Conservation (phyloP, 1,140 invertebrate genomes). For the Philopotamus ludificatus region DNA sequence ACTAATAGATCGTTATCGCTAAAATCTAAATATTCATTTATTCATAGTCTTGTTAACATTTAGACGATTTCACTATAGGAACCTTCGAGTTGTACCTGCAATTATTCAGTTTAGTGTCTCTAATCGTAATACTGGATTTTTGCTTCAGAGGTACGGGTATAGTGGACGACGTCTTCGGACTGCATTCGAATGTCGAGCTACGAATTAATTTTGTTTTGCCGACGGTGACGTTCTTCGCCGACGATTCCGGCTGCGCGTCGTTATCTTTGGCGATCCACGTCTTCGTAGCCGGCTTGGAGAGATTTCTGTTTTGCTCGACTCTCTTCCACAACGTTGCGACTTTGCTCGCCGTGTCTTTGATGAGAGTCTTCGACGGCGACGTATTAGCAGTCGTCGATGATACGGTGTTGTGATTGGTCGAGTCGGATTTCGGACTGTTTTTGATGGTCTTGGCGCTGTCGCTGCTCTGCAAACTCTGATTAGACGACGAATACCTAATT, state of each 20-base stretch:
- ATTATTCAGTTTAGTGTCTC: slow-evolving; percentile 42
- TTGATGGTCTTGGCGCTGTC: slow-evolving; percentile 53
- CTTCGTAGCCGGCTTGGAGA: slow-evolving; percentile 60
- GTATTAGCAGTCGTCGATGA: slow-evolving; percentile 62
- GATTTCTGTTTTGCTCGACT: slow-evolving; percentile 71
- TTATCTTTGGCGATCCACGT: slow-evolving; percentile 60
- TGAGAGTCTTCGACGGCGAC: slow-evolving; percentile 50
- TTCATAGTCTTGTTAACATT: background rate
- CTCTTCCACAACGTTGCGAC: slow-evolving; percentile 88
- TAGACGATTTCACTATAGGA: slow-evolving; percentile 23
- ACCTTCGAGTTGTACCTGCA: slow-evolving; percentile 33
- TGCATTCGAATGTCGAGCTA: slow-evolving; percentile 71
- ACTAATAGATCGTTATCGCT: background rate
- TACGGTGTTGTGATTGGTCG: slow-evolving; percentile 58
- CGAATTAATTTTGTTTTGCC: slow-evolving; percentile 57
- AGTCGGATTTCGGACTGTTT: slow-evolving; percentile 45
- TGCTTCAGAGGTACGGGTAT: slow-evolving; percentile 47
- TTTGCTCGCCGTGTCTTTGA: slow-evolving; percentile 79
- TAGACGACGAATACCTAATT: slow-evolving; percentile 55
- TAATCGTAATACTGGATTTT: slow-evolving; percentile 53
- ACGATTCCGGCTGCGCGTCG: slow-evolving; percentile 38
- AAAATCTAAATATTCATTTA: background rate
- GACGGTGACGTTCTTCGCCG: slow-evolving; percentile 35
- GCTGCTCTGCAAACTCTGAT: slow-evolving; percentile 59
- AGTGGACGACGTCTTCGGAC: slow-evolving; percentile 45